These are phyloP conservation scores for Pteronura brasiliensis DNA, from an alignment of 2,113 vertebrate genomes.

Conservation along the genomic window DNA sequence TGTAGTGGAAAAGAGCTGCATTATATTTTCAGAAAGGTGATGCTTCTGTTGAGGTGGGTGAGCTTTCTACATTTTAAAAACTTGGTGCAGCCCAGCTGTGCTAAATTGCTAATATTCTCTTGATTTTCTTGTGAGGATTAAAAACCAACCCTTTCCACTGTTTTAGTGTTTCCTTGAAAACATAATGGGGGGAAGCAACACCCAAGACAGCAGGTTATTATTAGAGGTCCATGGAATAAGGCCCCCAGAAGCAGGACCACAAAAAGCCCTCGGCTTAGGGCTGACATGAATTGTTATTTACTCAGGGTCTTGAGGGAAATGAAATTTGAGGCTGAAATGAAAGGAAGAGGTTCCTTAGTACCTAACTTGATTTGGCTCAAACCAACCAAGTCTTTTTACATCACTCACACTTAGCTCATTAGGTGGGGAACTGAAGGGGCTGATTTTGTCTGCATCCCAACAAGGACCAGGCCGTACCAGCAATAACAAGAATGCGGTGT, in stretches of 20 bases:
- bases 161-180: slow-evolving; percentile 34
- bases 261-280: not conserved
- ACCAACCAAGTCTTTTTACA: not conserved
- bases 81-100: not conserved
- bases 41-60: not conserved
- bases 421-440: not conserved
- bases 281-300: not conserved
- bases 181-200: not conserved
- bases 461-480: not conserved
- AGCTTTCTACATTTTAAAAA: slow-evolving; percentile 43
- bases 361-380: not conserved
- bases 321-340: not conserved
- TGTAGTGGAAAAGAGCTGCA: slow-evolving; percentile 51
- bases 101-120: not conserved
- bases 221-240: not conserved
- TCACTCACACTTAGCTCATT: not conserved
- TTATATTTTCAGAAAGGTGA: slow-evolving; percentile 57
- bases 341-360: not conserved
- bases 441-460: not conserved
- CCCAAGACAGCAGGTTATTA: not conserved
- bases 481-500: not conserved
- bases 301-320: not conserved
- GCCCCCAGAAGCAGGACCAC: not conserved
- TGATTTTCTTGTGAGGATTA: not conserved
- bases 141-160: not conserved